Conservation (phyloP, 2,797 vertebrate species). For the Selene dorsalis region DNA sequence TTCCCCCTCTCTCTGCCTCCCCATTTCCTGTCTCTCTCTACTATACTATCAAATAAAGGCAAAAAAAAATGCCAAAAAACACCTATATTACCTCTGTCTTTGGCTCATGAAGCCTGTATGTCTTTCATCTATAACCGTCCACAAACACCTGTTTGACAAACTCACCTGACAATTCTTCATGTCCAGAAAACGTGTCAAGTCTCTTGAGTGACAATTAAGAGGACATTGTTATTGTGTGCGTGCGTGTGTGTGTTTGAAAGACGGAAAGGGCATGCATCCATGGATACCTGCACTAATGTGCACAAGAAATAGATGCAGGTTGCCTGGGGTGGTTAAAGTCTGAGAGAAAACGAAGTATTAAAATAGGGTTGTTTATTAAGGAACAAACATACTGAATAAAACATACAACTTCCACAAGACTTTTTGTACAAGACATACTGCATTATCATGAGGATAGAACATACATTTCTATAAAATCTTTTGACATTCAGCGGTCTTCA, state of each 20-base stretch:
- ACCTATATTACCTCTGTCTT: conserved; percentile 67
- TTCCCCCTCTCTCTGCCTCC: too few relatives aligned
- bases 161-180: conserved; percentile 70
- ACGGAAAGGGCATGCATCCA: conserved; percentile 17
- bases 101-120: conserved; percentile 71
- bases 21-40: too few relatives aligned
- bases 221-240: conserved; percentile 26
- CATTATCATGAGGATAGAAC: conserved; percentile 79
- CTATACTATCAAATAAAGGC: too few relatives aligned
- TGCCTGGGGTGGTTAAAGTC: conserved; percentile 34
- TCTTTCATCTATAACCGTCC: conserved; percentile 7
- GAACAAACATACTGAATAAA: conserved; percentile 79
- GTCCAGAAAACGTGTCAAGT: conserved; percentile 71
- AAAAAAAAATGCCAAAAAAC: too few relatives aligned
- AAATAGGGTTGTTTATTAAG: conserved; percentile 82
- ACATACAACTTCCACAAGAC: conserved; percentile 81
- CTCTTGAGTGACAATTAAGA: conserved; percentile 60
- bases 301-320: neutral
- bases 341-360: conserved; percentile 69
- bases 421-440: conserved; percentile 79
- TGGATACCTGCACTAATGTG: conserved; percentile 30
- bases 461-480: conserved; percentile 81
- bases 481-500: conserved; percentile 84
- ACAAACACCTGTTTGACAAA: conserved; percentile 63
- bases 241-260: conserved; percentile 22